Base-by-base conservation (phyloP, 2,888 invertebrate genomes). In the Mythimna impura region DNA sequence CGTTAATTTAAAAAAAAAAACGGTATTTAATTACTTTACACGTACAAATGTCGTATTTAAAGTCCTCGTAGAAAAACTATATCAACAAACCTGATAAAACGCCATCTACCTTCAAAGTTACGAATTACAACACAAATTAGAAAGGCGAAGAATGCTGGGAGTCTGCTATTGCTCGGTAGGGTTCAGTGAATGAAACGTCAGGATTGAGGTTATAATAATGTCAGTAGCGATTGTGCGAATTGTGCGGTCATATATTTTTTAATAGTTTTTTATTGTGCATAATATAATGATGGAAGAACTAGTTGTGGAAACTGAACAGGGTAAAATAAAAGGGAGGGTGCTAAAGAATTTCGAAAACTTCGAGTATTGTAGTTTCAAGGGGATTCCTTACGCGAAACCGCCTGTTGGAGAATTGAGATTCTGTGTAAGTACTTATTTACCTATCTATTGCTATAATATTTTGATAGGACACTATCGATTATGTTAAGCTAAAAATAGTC, bases 351-450 rank as follows among this genome's bases (percentile, higher is more conserved):
- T 89, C 1, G 94, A 93, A 83, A 93, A 94, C 10, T 85, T 91
- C 62, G 72, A 91, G 54, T 97, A 94, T 85, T 94, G 91, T 79
- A 92, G 92, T 36, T 97, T 96, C 82, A 94, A 95, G 79, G 96
- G 97, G 3, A 95, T 97, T 63, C 97, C 97, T 0, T 97, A 96
- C 84, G 97, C 97, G 1, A 94, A 95, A 73, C 96, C 97, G 34
- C 97, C 97, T 22, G 64, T 97, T 40, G 96, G 91, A 47, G 91
- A 92, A 25, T 81, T 94, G 68, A 89, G 94, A 85, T 94, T 94
- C 87, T 76, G 89, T 77, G 94, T 94, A 87, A 93, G 94, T 92
- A 71, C 47, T 47, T 47, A 47, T 4, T 47, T 47, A 47, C 17
- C 36, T 40, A 36, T 17, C n/a, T 55, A 1, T 34, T 36, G 36